phyloP scores from a whole-genome alignment of 2,888 invertebrate species.

The Erannis defoliaria region DNA sequence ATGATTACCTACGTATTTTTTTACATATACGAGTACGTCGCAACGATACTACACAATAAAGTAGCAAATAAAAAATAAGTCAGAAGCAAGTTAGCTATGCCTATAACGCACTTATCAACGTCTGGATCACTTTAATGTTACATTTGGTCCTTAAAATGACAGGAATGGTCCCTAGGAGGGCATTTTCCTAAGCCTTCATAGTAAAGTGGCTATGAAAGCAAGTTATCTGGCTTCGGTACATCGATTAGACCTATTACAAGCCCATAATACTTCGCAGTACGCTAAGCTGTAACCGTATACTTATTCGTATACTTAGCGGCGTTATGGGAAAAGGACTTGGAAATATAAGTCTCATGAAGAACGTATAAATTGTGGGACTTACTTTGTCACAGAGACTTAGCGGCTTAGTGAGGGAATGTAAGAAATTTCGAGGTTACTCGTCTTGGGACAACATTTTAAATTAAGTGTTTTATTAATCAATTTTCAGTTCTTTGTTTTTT shows the following conservation, averaged over 20 bases:
- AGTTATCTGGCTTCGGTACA: slow-evolving; percentile 18
- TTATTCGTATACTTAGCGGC: slow-evolving; percentile 11
- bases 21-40: too few species aligned
- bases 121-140: neutral
- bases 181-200: slow-evolving; percentile 10
- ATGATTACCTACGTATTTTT: too few species aligned
- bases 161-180: slow-evolving; percentile 4
- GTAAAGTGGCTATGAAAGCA: slow-evolving; percentile 17
- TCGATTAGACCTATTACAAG: slow-evolving; percentile 20
- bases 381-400: slow-evolving; percentile 28
- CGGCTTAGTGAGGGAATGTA: slow-evolving; percentile 9
- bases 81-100: neutral
- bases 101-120: slow-evolving; percentile 1
- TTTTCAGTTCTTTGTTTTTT: too few species aligned
- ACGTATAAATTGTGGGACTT: slow-evolving; percentile 29
- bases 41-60: neutral
- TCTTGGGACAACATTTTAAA: slow-evolving; percentile 11
- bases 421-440: slow-evolving; percentile 9
- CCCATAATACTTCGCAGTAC: slow-evolving; percentile 6
- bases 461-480: too few species aligned
- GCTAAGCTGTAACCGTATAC: slow-evolving; percentile 22
- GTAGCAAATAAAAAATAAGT: neutral
- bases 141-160: slow-evolving; percentile 3
- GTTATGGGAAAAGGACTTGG: slow-evolving; percentile 15
- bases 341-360: slow-evolving; percentile 23